Conservation (phyloP, 2,888 invertebrate species). For the Anoplius nigerrimus region DNA sequence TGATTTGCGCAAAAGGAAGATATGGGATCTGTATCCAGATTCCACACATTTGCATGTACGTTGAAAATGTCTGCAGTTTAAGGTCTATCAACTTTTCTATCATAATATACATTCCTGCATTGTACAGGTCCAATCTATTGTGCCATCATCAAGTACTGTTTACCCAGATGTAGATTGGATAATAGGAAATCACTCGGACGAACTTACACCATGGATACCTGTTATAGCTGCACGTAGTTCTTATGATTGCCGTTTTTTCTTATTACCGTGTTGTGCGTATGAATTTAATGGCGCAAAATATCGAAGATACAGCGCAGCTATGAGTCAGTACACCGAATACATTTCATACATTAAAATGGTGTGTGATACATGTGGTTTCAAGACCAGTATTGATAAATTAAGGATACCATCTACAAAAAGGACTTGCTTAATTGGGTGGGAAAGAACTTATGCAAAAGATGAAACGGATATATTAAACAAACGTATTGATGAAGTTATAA, state of each 20-base stretch:
- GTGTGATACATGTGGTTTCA: constrained; percentile 84
- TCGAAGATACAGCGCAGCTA: constrained; percentile 81
- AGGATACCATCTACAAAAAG: constrained; percentile 98
- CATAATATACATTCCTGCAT: constrained; percentile 25
- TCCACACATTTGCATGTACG: constrained; percentile 81
- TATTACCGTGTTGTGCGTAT: constrained; percentile 96
- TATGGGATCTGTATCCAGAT: constrained; percentile 89
- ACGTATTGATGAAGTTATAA: constrained; percentile 76
- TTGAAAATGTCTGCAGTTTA: constrained; percentile 27
- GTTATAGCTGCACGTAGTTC: constrained; percentile 90
- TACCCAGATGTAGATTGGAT: constrained; percentile 92
- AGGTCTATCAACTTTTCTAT: background rate
- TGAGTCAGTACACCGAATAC: constrained; percentile 88
- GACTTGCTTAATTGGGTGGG: constrained; percentile 84
- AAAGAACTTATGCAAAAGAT: constrained; percentile 74
- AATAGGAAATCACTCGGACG: constrained; percentile 99
- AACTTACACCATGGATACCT: constrained; percentile 99
- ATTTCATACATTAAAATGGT: constrained; percentile 81
- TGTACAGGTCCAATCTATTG: constrained; percentile 81
- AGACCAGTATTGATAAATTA: constrained; percentile 85
- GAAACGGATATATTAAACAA: constrained; percentile 71
- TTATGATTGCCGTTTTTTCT: constrained; percentile 86
- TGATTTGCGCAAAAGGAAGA: constrained; percentile 89
- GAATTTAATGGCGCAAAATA: constrained; percentile 93
- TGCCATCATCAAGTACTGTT: constrained; percentile 81